phyloP scores from a whole-genome alignment of 1,140 invertebrate genomes.

The Bombus vancouverensis region DNA sequence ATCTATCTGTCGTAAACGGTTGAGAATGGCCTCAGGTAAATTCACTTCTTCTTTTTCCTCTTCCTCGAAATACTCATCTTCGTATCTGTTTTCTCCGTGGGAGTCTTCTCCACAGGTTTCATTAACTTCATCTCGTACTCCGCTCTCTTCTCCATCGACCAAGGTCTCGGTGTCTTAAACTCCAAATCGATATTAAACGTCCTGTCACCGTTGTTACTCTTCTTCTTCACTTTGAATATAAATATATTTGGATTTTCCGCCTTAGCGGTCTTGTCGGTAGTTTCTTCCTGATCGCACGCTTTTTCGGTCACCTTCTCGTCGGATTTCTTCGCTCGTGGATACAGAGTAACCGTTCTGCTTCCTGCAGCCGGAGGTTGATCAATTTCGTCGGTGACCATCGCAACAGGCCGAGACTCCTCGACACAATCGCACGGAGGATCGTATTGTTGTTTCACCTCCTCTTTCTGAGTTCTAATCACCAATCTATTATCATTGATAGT shows the following conservation, averaged over 20 bases:
- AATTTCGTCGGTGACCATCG: not conserved
- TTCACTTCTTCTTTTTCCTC: constrained; percentile 17
- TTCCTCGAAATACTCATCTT: not conserved
- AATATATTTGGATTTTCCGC: constrained; percentile 80
- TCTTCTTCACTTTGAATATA: constrained; percentile 73
- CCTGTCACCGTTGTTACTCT: constrained; percentile 52
- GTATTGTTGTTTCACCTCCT: constrained; percentile 53
- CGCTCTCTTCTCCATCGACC: constrained; percentile 49
- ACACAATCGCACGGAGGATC: constrained; percentile 74
- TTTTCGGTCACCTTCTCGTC: rapidly evolving
- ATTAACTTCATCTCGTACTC: not conserved
- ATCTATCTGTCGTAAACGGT: not conserved
- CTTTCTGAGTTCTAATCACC: constrained; percentile 73
- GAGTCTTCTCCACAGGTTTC: not conserved
- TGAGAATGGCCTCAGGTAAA: not conserved
- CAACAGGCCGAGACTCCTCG: not conserved
- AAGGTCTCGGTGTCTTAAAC: constrained; percentile 75
- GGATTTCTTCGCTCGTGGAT: constrained; percentile 18
- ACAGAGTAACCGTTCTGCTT: constrained; percentile 65
- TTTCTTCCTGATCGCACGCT: not conserved
- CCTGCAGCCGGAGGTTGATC: not conserved
- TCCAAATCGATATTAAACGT: constrained; percentile 74
- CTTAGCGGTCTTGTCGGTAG: not conserved
- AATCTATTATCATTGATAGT: constrained; percentile 76
- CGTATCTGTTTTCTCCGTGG: too few species aligned